Conservation (phyloP, 2,113 vertebrate genomes). For the Rhizomys pruinosus region DNA sequence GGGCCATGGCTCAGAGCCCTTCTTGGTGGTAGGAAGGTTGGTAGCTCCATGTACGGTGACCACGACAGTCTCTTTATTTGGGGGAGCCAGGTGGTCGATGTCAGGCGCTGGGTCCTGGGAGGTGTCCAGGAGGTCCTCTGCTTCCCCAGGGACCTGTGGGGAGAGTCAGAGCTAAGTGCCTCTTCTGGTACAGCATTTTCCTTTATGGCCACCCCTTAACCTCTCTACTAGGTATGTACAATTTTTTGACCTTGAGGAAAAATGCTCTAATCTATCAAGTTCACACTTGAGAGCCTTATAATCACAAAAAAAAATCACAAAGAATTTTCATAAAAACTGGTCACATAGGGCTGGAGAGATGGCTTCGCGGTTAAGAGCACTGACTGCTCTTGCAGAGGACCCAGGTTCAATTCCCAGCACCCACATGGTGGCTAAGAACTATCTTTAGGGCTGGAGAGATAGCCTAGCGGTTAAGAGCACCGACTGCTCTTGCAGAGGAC, state of each 20-base stretch:
- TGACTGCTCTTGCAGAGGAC: no score
- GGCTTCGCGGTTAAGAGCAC: no score
- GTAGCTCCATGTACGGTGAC: slow-evolving; percentile 82
- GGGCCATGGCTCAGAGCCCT: slow-evolving; percentile 69
- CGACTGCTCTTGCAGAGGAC: no score
- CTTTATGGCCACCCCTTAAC: neutral
- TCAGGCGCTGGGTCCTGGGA: neutral
- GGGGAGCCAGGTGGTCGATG: slow-evolving; percentile 74
- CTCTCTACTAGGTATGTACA: neutral
- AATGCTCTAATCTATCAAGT: no score
- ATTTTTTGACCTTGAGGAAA: neutral
- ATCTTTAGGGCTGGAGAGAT: no score
- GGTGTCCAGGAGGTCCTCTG: neutral
- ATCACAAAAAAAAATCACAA: neutral
- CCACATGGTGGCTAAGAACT: no score
- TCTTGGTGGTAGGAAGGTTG: slow-evolving; percentile 67
- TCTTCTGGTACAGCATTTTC: neutral
- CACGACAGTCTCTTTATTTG: slow-evolving; percentile 75
- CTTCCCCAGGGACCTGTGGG: slow-evolving; percentile 74
- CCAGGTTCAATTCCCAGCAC: no score
- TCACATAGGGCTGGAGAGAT: no score
- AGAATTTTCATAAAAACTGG: neutral
- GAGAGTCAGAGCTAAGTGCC: neutral
- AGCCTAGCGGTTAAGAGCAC: no score
- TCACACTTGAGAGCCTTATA: neutral